These are phyloP conservation scores for Drosophila aff. DNA, from an alignment of 1,140 invertebrate genomes.

Conservation along the genomic window DNA sequence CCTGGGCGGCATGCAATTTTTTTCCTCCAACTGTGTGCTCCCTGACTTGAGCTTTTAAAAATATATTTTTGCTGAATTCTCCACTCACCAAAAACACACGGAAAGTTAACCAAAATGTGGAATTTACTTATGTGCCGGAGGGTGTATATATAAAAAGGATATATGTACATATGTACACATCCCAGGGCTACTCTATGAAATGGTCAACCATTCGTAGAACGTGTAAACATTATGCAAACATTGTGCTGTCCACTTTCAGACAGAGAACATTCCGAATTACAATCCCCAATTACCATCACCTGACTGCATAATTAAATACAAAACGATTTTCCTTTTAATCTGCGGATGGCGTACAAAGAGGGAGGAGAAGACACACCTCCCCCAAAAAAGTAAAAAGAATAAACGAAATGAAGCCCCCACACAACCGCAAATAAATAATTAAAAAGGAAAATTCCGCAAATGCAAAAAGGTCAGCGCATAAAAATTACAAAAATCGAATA, in stretches of 20 bases:
- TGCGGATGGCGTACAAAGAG: slow-evolving; percentile 36
- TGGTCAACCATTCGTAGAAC: slow-evolving; percentile 23
- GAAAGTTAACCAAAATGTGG: slow-evolving; percentile 35
- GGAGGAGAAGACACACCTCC: slow-evolving; percentile 22
- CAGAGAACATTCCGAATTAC: slow-evolving; percentile 56
- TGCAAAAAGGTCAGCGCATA: slow-evolving; percentile 80
- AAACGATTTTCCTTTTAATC: slow-evolving; percentile 79
- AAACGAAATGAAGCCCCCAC: background rate
- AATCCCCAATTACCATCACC: slow-evolving; percentile 75
- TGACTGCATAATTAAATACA: slow-evolving; percentile 80
- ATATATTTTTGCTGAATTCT: slow-evolving; percentile 65
- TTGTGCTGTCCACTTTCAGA: slow-evolving; percentile 14
- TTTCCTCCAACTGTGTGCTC: slow-evolving; percentile 17
- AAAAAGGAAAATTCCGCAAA: slow-evolving; percentile 79
- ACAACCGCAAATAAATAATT: slow-evolving; percentile 79
- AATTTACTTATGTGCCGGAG: slow-evolving; percentile 33
- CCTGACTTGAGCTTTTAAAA: slow-evolving; percentile 69
- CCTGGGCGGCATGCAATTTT: slow-evolving; percentile 49
- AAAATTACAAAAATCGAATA: slow-evolving; percentile 82
- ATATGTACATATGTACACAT: slow-evolving; percentile 1
- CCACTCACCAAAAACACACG: slow-evolving; percentile 34
- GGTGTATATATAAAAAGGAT: slow-evolving; percentile 5
- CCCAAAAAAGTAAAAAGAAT: background rate
- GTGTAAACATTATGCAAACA: slow-evolving; percentile 54
- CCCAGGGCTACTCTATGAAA: slow-evolving; percentile 26